phyloP scores from a whole-genome alignment of 2,888 invertebrate species.

The Microplitis manilae region DNA sequence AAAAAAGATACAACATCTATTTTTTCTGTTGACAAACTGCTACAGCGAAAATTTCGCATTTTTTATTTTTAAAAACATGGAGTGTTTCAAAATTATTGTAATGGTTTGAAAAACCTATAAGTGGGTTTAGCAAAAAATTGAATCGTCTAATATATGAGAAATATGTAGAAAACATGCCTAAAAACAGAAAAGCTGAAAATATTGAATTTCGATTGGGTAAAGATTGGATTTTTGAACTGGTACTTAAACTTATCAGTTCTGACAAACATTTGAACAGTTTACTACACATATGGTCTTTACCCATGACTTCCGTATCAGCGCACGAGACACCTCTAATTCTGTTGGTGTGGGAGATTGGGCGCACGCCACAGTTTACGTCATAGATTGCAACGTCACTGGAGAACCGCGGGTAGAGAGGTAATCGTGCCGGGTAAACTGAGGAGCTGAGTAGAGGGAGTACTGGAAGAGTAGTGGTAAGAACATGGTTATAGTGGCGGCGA shows the following conservation, averaged over 20 bases:
- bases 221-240: not conserved
- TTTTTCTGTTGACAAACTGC: not conserved
- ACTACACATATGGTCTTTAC: not conserved
- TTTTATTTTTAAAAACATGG: not conserved
- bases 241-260: conserved; percentile 3
- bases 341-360: conserved; percentile 53
- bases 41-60: not conserved
- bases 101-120: no score
- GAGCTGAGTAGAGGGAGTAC: conserved; percentile 29
- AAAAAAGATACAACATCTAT: not conserved
- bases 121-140: no score
- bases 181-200: no score
- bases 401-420: conserved; percentile 54
- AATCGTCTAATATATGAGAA: no score
- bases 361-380: conserved; percentile 64
- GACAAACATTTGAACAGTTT: not conserved
- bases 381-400: conserved; percentile 62
- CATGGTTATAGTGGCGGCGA: conserved; percentile 70
- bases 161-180: no score
- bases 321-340: conserved; percentile 36
- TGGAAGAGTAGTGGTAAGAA: conserved; percentile 57
- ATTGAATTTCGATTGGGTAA: no score
- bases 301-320: conserved; percentile 30
- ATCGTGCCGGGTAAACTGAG: conserved; percentile 23
- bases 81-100: no score